Base-by-base conservation (phyloP, 2,113 vertebrate genomes). In the Anthoscopus minutus region DNA sequence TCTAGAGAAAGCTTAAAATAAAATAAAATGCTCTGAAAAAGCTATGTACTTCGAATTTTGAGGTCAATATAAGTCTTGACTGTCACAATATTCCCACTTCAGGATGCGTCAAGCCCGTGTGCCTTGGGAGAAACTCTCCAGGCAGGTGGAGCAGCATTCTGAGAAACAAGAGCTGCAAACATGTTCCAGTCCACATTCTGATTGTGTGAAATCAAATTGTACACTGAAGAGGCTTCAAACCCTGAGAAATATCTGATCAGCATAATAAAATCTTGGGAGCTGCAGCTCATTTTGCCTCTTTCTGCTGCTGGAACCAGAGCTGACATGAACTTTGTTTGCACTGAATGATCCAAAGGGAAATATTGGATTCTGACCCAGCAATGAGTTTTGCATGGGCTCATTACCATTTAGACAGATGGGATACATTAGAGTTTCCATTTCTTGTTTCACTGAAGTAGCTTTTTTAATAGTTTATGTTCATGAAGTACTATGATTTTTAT, bases 101-200 rank as follows among this genome's bases (percentile, higher is more conserved):
- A 21, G 56, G 17, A 25, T 2, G n/a, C 54, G 10, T 37, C 37
- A 20, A 62, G 24, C 1, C 2, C 0, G 0, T 23, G 27, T 38
- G 1, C 60, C 62, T 30, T n/a, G 37, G 58, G 57, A 92, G 57
- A 17, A 69, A 17, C 82, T 56, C 4, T 2, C 17, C 42, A 42
- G 13, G 45, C 9, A 81, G 51, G 35, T 66, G 50, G 50, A 12
- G 54, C 72, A 86, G 37, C 9, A 18, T 33, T 67, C 67, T 64
- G 67, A 45, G 40, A 30, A 67, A 30, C 20, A 42, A 71, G 14
- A 10, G 30, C 9, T 6, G 33, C 64, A 67, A 70, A 69, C 56
- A 37, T 7, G 1, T 66, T 58, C 42, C 33, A 80, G 15, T 61
- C 53, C 60, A 31, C 19, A 53, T 66, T 71, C 69, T 70, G 35